Evolutionary conservation across 2,113 vertebrate genomes (phyloP), one percentile per base, ranked within the genome.

Genomic region (Gila orcuttii): DNA sequence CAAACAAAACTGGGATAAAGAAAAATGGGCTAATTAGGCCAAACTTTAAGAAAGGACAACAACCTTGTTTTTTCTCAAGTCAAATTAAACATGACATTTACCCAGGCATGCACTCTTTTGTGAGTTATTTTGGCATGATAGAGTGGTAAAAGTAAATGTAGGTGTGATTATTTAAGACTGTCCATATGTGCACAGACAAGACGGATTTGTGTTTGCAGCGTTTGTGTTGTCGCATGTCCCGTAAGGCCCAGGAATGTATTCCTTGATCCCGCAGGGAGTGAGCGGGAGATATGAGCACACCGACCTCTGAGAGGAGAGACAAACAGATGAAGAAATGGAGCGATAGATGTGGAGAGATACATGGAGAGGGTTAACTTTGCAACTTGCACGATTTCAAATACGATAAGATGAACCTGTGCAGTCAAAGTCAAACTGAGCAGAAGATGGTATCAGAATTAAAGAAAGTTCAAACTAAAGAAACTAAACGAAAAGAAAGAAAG

Each of bases 401-500:
- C 1, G 52, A 66, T 71, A 82, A 85, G 73, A 83, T 62, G 62
- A 36, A 78, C 59, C 50, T 85, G 71, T 88, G 74, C n/a, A n/a
- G n/a, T n/a, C n/a, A n/a, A n/a, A 77, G 28, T 6, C 66, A 31
- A 59, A 79, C 25, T 55, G 52, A 64, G 23, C 57, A 79, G 45
- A 25, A 80, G 78, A 64, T 64, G 6, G 12, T 28, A 80, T 64
- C 77, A 75, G n/a, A 25, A 12, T n/a, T 75, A 15, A 47, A 75
- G 25, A 57, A n/a, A 23, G 8, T 25, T 60, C 9, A 25, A 10
- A 60, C 57, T 57, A 17, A 17, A 57, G 19, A 57, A 57, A 36
- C 36, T 42, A 42, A 42, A 42, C 7, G 39, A 42, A 47, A 47
- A 47, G 11, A 47, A 47, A 47, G 9, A 15, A 52, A 17, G 50